These are phyloP conservation scores for Epiblema foenella DNA, from an alignment of 2,888 invertebrate genomes.

Conservation along the genomic window DNA sequence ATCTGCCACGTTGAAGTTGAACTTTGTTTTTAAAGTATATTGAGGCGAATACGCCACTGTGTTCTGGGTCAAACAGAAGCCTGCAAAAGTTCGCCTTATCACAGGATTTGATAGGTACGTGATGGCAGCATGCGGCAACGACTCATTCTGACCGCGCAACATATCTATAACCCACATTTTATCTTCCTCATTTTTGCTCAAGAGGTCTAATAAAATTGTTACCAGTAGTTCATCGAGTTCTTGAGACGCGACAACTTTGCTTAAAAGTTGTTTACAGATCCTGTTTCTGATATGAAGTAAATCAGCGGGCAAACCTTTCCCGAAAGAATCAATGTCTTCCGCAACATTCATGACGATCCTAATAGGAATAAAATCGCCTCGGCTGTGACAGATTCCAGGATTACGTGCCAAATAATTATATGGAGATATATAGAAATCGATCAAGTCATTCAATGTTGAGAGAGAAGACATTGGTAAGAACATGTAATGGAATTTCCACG, in stretches of 20 bases:
- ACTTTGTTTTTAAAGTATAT: slow-evolving; percentile 73
- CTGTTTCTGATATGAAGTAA: slow-evolving; percentile 55
- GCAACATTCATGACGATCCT: slow-evolving; percentile 63
- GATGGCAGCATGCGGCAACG: slow-evolving; percentile 61
- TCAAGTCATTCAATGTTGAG: slow-evolving; percentile 69
- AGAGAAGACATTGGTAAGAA: slow-evolving; percentile 74
- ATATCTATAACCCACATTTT: slow-evolving; percentile 65
- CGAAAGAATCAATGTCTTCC: slow-evolving; percentile 48
- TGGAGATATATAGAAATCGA: slow-evolving; percentile 58
- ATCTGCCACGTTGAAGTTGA: slow-evolving; percentile 75
- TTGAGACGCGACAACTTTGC: slow-evolving; percentile 66
- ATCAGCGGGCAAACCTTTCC: slow-evolving; percentile 46
- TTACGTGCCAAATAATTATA: slow-evolving; percentile 47
- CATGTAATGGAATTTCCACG: slow-evolving; percentile 79
- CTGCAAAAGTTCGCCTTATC: slow-evolving; percentile 64
- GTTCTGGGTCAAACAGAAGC: slow-evolving; percentile 64
- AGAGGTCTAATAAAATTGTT: slow-evolving; percentile 65
- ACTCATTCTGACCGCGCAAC: slow-evolving; percentile 69
- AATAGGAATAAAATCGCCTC: slow-evolving; percentile 70
- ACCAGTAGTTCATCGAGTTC: slow-evolving; percentile 72
- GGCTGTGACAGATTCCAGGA: slow-evolving; percentile 52
- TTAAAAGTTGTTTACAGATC: slow-evolving; percentile 62
- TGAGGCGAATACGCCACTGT: slow-evolving; percentile 70
- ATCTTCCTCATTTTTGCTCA: slow-evolving; percentile 60
- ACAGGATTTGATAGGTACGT: slow-evolving; percentile 64